Evolutionary conservation across 2,797 vertebrate genomes (phyloP), one percentile per base, ranked within the genome.

Genomic region (Silurus aristotelis): DNA sequence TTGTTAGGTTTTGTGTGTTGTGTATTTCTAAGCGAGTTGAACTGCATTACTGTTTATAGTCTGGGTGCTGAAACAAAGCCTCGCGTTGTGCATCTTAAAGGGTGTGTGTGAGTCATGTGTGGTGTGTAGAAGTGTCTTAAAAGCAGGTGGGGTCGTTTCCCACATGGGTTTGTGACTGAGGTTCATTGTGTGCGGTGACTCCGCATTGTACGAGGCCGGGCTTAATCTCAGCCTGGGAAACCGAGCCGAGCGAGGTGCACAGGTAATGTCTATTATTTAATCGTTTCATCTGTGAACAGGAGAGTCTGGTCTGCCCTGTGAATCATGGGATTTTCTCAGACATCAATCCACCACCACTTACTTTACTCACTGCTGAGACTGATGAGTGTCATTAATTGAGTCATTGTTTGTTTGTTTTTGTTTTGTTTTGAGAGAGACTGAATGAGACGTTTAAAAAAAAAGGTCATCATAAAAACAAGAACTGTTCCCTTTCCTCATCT

Each of bases 141-240:
- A 55, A 83, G 73, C 86, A 76, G 83, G 86, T 82, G 83, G 78
- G 78, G 83, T 87, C 31, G 72, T 84, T 87, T 84, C 86, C 86
- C 70, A 75, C 70, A 77, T 87, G 86, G 63, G 82, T 82, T 61
- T 76, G 82, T 63, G 78, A 84, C 55, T 75, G 83, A 81, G 70
- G 82, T 38, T 70, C 66, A 81, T 87, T 87, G 83, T 84, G 83
- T 66, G 31, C 6, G 60, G 76, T 84, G 85, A 80, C 76, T 79
- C 85, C 31, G 64, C 67, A 22, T 80, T 75, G 70, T 84, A 71
- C 80, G 84, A 56, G 61, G 70, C 31, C n/a, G 48, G 10, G 61
- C 63, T 80, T 82, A 84, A 87, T 75, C 71, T 76, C 43, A 9
- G 77, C 78, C 83, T 87, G 86, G 83, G 86, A 84, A 87, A 81